A percentile compares a stretch with the other conserved stretches of the same genome.
Conservation (phyloP, 1,140 invertebrate genomes). For the Pseudachorutes palmiensis region DNA sequence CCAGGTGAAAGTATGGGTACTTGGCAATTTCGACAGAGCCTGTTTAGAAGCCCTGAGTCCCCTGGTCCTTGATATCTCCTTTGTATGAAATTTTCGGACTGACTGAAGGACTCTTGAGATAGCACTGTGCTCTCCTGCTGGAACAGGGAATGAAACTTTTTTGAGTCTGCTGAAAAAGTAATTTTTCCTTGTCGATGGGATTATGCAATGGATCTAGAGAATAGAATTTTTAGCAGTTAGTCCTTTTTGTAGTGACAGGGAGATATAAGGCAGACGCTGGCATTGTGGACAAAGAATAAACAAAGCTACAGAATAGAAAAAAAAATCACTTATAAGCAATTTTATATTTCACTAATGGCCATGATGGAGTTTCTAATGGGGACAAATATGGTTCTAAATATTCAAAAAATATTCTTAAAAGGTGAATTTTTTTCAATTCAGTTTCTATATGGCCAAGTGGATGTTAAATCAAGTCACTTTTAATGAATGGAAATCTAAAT, state of each 20-base stretch:
- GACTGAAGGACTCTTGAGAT: constrained; percentile 37
- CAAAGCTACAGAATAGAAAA: no score
- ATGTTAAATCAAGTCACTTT: no score
- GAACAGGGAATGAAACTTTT: constrained; percentile 26
- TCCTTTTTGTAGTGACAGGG: background rate
- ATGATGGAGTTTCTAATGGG: no score
- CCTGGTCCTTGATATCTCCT: constrained; percentile 36
- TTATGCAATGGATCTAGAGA: background rate
- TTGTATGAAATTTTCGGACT: constrained; percentile 34
- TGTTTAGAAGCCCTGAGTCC: constrained; percentile 16
- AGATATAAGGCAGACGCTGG: background rate
- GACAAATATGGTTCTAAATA: no score
- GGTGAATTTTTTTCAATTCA: no score
- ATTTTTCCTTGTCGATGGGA: background rate
- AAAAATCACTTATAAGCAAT: no score
- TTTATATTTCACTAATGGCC: no score
- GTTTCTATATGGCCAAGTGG: no score
- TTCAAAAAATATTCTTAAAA: no score
- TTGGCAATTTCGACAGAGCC: background rate
- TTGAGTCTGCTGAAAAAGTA: constrained; percentile 3
- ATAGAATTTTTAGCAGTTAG: background rate
- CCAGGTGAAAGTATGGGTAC: no score
- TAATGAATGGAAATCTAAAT: no score
- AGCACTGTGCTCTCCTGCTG: constrained; percentile 31
- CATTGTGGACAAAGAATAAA: background rate